Conservation (phyloP, 2,797 vertebrate genomes). For the Molossus molossus region DNA sequence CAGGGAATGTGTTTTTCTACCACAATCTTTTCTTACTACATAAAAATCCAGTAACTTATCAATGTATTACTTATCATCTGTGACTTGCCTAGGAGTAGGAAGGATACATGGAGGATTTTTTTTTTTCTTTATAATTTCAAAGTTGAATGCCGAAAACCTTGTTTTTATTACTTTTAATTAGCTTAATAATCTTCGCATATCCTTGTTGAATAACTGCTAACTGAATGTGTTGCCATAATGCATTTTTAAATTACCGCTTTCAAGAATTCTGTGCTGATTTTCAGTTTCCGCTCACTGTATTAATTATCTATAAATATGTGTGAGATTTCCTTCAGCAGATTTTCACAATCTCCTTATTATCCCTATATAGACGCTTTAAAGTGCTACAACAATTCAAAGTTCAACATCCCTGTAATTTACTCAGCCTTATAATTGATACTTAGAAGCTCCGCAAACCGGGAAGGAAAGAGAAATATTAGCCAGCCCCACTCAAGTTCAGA, state of each 20-base stretch:
- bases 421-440: conserved; percentile 87
- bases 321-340: conserved; percentile 88
- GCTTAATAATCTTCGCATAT: conserved; percentile 91
- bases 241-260: conserved; percentile 90
- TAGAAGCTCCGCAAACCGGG: conserved; percentile 85
- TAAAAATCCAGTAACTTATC: conserved; percentile 74
- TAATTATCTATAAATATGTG: conserved; percentile 91
- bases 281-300: conserved; percentile 89
- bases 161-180: conserved; percentile 89
- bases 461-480: conserved; percentile 82
- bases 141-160: conserved; percentile 83
- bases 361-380: conserved; percentile 86
- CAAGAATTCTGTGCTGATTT: conserved; percentile 88
- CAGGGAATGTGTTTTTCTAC: conserved; percentile 77
- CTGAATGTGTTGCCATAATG: conserved; percentile 90
- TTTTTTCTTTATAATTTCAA: conserved; percentile 81
- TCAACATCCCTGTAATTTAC: conserved; percentile 88
- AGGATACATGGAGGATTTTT: conserved; percentile 64
- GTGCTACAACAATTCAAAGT: conserved; percentile 82
- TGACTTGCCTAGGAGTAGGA: conserved; percentile 77
- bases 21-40: conserved; percentile 66
- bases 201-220: conserved; percentile 90
- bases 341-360: conserved; percentile 88
- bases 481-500: conserved; percentile 79
- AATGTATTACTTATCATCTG: conserved; percentile 71